These are phyloP conservation scores for Drosophila robusta DNA, from an alignment of 2,888 invertebrate species.

Conservation along the genomic window DNA sequence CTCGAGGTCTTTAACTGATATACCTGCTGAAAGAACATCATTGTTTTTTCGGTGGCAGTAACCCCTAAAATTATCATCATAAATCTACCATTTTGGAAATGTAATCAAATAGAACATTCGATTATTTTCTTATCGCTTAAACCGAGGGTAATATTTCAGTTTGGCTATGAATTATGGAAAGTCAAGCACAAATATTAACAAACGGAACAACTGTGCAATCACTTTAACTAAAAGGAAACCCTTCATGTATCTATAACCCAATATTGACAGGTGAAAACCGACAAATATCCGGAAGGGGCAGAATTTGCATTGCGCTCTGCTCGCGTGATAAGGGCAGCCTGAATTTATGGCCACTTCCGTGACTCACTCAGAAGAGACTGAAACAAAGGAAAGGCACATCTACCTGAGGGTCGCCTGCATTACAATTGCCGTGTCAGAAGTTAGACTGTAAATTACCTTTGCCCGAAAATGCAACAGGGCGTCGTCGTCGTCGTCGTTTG, in stretches of 20 bases:
- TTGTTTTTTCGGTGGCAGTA: slow-evolving; percentile 9
- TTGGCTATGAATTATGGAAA: slow-evolving; percentile 7
- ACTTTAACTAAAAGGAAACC: slow-evolving; percentile 46
- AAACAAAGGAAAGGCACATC: slow-evolving; percentile 40
- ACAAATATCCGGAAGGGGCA: slow-evolving; percentile 55
- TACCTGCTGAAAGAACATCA: slow-evolving; percentile 27
- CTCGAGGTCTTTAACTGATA: not conserved
- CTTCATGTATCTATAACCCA: slow-evolving; percentile 50
- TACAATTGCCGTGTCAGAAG: slow-evolving; percentile 55
- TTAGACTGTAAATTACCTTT: slow-evolving; percentile 65
- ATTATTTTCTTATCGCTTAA: slow-evolving; percentile 40
- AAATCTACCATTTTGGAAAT: slow-evolving; percentile 4
- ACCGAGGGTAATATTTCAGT: slow-evolving; percentile 48
- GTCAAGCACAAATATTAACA: slow-evolving; percentile 55
- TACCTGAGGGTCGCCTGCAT: slow-evolving; percentile 55
- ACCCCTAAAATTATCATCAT: slow-evolving; percentile 1
- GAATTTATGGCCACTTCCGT: slow-evolving; percentile 58
- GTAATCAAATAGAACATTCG: slow-evolving; percentile 18
- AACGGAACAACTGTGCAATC: slow-evolving; percentile 40
- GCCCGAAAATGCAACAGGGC: slow-evolving; percentile 39
- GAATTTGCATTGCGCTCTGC: slow-evolving; percentile 20
- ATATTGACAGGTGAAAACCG: slow-evolving; percentile 69
- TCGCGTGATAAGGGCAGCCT: slow-evolving; percentile 31
- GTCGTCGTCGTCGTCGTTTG: slow-evolving; percentile 27
- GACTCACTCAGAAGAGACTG: slow-evolving; percentile 30